Evolutionary conservation across 2,888 invertebrate genomes (phyloP), one percentile per base, ranked within the genome.

Genomic region (Argyresthia albistria): DNA sequence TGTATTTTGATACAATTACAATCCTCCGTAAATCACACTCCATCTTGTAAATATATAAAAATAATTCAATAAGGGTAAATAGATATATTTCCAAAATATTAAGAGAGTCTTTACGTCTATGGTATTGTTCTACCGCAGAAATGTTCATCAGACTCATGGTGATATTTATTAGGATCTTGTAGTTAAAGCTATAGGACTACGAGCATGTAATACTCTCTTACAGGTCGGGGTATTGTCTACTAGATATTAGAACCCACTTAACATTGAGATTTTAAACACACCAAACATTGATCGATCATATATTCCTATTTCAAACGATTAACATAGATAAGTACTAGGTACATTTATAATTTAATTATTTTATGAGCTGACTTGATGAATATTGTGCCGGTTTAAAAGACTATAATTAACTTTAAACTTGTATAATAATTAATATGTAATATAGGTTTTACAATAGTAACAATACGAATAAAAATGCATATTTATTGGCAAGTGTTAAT

Each of bases 311-410:
- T 25, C 10, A 42, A 49, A 36, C 15, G n/a, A 25, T 46, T 45
- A 54, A 50, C 65, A 55, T 69, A 72, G 74, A 73, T 25, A 25
- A 6, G 6, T 25, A 25, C 25, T 25, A n/a, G n/a, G n/a, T n/a
- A 25, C 25, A 71, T 72, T 43, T 37, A 48, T 16, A 54, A 16
- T 51, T 48, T 25, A 39, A 43, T 46, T 42, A 55, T 75, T 70
- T 59, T 63, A 64, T 67, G 86, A 88, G 88, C 88, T 82, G 88
- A 88, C 88, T 69, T 88, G 87, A 88, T 87, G 82, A 84, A 80
- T 84, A 83, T 81, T 79, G 80, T 82, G 81, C 79, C 80, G 59
- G 62, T 58, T 25, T 39, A 25, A 68, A 66, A 62, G 69, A 68
- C 68, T 73, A 70, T 71, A 47, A 11, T 47, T 52, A 42, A 46